Evolutionary conservation across 1,140 invertebrate species (phyloP), one percentile per base, ranked within the genome.

Genomic region (Chironomus tepperi): DNA sequence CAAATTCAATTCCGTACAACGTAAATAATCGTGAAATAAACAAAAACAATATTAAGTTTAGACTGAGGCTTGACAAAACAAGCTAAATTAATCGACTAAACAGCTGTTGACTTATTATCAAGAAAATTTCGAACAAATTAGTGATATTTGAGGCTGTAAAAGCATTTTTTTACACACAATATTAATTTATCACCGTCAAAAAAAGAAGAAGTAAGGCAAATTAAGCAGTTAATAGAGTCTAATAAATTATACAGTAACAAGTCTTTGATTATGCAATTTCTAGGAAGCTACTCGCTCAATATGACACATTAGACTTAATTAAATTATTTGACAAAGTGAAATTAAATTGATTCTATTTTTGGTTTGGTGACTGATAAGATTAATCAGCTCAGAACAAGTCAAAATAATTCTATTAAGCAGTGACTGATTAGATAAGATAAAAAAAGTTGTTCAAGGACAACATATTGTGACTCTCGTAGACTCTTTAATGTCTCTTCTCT

Each of bases 391-490:
- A 57, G 12, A 34, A 15, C 47, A 57, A 57, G n/a, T n/a, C 10
- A 15, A 57, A 15, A n/a, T 57, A n/a, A n/a, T 57, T 57, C 47
- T 12, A 5, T 57, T 12, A 57, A 57, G 15, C n/a, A n/a, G n/a
- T n/a, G 12, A n/a, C n/a, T 57, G 47, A 57, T 57, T 57, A 57
- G 47, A 57, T 57, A 57, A 57, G 47, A 57, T 57, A 57, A 57
- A 57, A 47, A 7, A 43, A 47, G 15, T 47, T 12, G 5, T 57
- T 57, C 47, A 57, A 57, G 47, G 47, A 34, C 24, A 34, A 12
- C 47, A 15, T 15, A 57, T n/a, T n/a, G 47, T 57, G 47, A 15
- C 47, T 15, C 12, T n/a, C n/a, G 47, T 57, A 57, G n/a, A n/a
- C 12, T n/a, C 9, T 12, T 57, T 57, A 12, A 57, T 57, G 5